Percentiles rank a stretch among this genome's conserved stretches.
Conservation (phyloP, 2,113 vertebrate genomes). For the Ameiurus melas region DNA sequence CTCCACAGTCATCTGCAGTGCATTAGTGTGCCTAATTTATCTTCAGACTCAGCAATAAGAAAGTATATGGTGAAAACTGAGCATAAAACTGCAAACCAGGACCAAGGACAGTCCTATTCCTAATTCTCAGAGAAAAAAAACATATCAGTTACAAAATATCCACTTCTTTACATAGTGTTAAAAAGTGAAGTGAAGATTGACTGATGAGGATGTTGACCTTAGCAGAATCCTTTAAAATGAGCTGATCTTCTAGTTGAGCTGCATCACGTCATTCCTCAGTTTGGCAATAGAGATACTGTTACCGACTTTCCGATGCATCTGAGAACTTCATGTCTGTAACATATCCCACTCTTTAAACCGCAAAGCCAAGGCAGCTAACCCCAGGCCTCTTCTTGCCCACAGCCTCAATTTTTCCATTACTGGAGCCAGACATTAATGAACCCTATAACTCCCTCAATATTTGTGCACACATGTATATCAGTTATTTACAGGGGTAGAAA, state of each 20-base stretch:
- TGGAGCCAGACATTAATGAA: slow-evolving; percentile 45
- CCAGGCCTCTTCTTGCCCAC: slow-evolving; percentile 31
- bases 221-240: slow-evolving; percentile 31
- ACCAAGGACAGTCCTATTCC: background rate
- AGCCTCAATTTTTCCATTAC: slow-evolving; percentile 26
- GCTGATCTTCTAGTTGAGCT: slow-evolving; percentile 29
- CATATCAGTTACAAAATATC: background rate
- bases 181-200: slow-evolving; percentile 28
- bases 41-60: background rate
- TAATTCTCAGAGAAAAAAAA: background rate
- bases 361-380: slow-evolving; percentile 39
- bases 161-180: slow-evolving; percentile 2
- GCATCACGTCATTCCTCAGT: slow-evolving; percentile 40
- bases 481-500: background rate
- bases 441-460: background rate
- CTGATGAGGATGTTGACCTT: slow-evolving; percentile 25
- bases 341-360: slow-evolving; percentile 41
- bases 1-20: slow-evolving; percentile 33
- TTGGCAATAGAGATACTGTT: slow-evolving; percentile 46
- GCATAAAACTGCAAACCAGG: background rate
- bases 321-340: slow-evolving; percentile 48
- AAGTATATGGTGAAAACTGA: background rate
- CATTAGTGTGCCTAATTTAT: slow-evolving; percentile 5
- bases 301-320: slow-evolving; percentile 51
- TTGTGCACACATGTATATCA: background rate